These are phyloP conservation scores for Emmelina monodactyla DNA, from an alignment of 2,888 invertebrate genomes.

Conservation along the genomic window DNA sequence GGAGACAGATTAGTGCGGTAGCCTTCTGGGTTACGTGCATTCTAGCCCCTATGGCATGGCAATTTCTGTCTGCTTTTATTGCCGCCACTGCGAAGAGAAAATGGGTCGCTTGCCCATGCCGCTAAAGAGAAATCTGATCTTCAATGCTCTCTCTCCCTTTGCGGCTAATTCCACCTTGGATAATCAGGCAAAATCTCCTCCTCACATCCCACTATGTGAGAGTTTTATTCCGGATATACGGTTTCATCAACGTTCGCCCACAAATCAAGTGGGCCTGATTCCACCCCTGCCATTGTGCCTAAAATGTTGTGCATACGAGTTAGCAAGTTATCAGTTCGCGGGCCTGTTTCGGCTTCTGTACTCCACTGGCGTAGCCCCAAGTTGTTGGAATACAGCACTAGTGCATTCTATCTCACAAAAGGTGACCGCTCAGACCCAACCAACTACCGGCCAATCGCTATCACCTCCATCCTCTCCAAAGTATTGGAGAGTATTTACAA, in stretches of 20 bases:
- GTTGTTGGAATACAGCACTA: too few relatives aligned
- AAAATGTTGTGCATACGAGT: background rate
- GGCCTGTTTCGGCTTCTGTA: too few relatives aligned
- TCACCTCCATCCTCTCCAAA: too few relatives aligned
- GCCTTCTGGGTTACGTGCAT: background rate
- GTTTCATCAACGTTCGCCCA: background rate
- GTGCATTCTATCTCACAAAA: too few relatives aligned
- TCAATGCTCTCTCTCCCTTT: too few relatives aligned
- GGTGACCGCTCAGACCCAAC: too few relatives aligned
- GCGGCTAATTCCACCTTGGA: background rate
- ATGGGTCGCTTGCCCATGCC: background rate
- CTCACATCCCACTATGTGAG: background rate
- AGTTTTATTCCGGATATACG: background rate
- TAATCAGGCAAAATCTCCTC: background rate
- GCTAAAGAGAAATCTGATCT: too few relatives aligned
- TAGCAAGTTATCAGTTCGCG: too few relatives aligned
- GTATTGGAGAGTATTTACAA: too few relatives aligned
- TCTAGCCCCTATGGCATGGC: background rate
- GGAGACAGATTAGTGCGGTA: background rate
- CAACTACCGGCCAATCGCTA: too few relatives aligned
- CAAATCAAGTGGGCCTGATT: background rate
- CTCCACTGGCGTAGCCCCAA: too few relatives aligned
- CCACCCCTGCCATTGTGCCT: background rate
- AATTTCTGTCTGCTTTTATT: background rate
- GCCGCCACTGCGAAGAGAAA: background rate